phyloP scores from a whole-genome alignment of 2,113 vertebrate genomes.

The Tachycineta bicolor region DNA sequence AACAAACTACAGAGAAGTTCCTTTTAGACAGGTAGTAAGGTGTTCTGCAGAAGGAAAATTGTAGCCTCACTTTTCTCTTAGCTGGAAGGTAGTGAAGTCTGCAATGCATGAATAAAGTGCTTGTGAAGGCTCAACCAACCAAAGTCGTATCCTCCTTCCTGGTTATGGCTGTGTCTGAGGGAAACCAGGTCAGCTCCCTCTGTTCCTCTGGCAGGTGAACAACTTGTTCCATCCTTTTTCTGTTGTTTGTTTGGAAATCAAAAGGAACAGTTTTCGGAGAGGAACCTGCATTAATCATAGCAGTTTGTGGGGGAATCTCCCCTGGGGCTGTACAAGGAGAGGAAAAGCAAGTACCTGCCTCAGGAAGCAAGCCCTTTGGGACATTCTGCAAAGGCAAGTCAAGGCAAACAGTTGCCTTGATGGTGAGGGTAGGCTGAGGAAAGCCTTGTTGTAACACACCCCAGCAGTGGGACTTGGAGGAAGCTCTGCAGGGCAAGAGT shows the following conservation, averaged over 20 bases:
- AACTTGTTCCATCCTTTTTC: slow-evolving; percentile 11
- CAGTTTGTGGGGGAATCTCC: not conserved
- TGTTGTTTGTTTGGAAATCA: slow-evolving; percentile 12
- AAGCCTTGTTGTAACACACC: not conserved
- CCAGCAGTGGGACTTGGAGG: not conserved
- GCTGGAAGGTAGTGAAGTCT: not conserved
- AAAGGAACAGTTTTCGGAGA: not conserved
- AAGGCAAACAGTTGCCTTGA: not conserved
- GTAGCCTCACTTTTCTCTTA: not conserved
- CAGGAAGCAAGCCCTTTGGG: not conserved
- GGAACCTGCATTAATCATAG: not conserved
- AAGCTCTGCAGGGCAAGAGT: not conserved
- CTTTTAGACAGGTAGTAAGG: not conserved
- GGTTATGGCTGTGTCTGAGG: not conserved
- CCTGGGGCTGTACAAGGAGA: not conserved
- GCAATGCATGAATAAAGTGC: not conserved
- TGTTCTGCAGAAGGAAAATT: not conserved
- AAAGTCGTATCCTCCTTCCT: not conserved
- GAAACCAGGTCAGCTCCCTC: slow-evolving; percentile 36
- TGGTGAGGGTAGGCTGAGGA: not conserved
- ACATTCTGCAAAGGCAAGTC: not conserved
- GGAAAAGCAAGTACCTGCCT: not conserved
- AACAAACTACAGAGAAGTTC: not conserved
- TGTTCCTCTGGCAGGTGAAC: not conserved
- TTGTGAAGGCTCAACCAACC: slow-evolving; percentile 24